Evolutionary conservation across 2,888 invertebrate species (phyloP).

Genomic region (Minunthozetes semirufus): DNA sequence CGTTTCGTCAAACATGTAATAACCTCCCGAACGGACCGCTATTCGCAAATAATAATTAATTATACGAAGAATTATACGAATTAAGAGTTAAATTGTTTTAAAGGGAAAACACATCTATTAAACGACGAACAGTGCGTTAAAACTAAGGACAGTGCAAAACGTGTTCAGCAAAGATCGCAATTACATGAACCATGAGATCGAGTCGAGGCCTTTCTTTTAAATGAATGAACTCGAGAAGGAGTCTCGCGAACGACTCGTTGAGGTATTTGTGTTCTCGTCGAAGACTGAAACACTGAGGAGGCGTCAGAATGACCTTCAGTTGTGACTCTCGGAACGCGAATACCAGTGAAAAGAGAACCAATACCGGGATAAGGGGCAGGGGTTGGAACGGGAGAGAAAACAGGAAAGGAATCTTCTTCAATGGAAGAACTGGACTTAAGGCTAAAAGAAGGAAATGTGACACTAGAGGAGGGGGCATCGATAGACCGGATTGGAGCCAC

Average conservation of each 20-base stretch:
- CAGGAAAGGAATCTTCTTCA: conserved; percentile 12
- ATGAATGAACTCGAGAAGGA: conserved; percentile 28
- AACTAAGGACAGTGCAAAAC: background rate
- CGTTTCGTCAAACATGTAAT: conserved; percentile 94
- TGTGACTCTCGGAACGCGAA: background rate
- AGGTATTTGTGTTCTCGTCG: conserved; percentile 22
- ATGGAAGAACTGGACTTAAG: conserved; percentile 21
- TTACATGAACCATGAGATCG: conserved; percentile 38
- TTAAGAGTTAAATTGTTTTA: background rate
- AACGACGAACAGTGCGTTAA: background rate
- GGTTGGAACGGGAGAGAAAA: conserved; percentile 15
- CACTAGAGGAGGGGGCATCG: conserved; percentile 30
- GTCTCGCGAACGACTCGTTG: conserved; percentile 13
- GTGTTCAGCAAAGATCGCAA: background rate
- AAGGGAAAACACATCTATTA: background rate
- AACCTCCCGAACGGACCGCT: conserved; percentile 97
- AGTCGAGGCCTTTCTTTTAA: conserved; percentile 23
- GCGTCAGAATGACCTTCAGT: background rate
- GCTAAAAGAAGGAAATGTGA: conserved; percentile 34
- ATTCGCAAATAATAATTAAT: conserved; percentile 44
- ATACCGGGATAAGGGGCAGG: background rate
- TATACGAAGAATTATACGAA: conserved; percentile 2
- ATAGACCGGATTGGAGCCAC: conserved; percentile 30
- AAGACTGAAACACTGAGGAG: conserved; percentile 13
- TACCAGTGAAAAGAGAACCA: conserved; percentile 18